Conservation (phyloP, 2,113 vertebrate species). For the Spheniscus mendiculus region DNA sequence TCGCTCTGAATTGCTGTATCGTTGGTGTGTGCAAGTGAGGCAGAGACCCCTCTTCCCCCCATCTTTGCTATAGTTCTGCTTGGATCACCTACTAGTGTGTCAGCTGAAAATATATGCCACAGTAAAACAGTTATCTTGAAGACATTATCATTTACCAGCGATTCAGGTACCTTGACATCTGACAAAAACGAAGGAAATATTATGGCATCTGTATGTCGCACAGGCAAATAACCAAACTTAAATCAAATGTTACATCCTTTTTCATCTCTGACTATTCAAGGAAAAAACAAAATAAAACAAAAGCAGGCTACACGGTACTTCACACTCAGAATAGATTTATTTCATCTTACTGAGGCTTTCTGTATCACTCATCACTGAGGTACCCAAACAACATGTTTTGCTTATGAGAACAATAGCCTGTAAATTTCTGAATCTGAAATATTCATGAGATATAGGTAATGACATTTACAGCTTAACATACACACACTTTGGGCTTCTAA, state of each 20-base stretch:
- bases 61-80: background rate
- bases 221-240: constrained; percentile 10
- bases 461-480: constrained; percentile 15
- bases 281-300: background rate
- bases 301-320: background rate
- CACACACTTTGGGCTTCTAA: background rate
- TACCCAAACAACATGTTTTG: constrained; percentile 26
- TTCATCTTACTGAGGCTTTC: background rate
- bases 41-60: background rate
- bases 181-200: constrained; percentile 41
- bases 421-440: constrained; percentile 49
- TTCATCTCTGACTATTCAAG: background rate
- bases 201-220: background rate
- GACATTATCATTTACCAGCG: background rate
- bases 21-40: background rate
- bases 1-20: background rate
- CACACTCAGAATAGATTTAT: background rate
- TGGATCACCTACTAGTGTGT: background rate
- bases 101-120: background rate
- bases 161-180: background rate
- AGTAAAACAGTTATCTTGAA: constrained; percentile 2
- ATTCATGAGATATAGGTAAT: constrained; percentile 49
- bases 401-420: constrained; percentile 40
- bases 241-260: background rate
- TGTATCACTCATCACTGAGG: background rate